Evolutionary conservation across 2,888 invertebrate species (phyloP).

Genomic region (Smittia aterrima): DNA sequence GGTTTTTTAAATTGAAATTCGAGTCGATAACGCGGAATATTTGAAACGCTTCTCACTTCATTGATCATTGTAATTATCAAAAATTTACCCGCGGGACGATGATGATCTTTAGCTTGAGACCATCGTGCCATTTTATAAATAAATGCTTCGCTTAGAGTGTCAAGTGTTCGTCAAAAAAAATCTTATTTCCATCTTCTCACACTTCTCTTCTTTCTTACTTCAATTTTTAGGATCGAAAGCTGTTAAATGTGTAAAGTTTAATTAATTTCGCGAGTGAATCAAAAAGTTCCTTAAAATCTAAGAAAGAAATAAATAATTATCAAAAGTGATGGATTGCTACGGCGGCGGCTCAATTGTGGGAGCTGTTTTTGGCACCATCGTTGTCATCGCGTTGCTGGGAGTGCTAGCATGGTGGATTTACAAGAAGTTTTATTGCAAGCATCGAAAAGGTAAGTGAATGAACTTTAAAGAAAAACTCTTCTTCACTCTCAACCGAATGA

Average conservation of each 20-base stretch:
- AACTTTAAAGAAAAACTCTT: slow-evolving; percentile 3
- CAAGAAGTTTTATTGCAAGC: slow-evolving; percentile 26
- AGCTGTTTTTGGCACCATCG: slow-evolving; percentile 37
- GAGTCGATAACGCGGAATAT: not conserved
- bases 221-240: not conserved
- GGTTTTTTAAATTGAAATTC: not conserved
- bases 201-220: slow-evolving; percentile 24
- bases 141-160: slow-evolving; percentile 9
- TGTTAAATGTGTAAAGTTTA: slow-evolving; percentile 36
- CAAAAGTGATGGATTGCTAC: slow-evolving; percentile 27
- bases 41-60: no score
- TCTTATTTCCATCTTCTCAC: not conserved
- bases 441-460: slow-evolving; percentile 37
- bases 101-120: not conserved
- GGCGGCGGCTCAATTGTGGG: slow-evolving; percentile 33
- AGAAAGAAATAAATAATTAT: not conserved
- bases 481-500: no score
- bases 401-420: slow-evolving; percentile 41
- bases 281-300: not conserved
- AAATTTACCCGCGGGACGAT: not conserved
- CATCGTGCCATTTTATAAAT: not conserved
- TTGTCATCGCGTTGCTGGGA: slow-evolving; percentile 31
- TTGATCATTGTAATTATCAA: no score
- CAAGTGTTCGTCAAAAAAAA: slow-evolving; percentile 35
- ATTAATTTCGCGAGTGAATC: slow-evolving; percentile 20